Evolutionary conservation across 1,140 invertebrate species (phyloP), one percentile per base, ranked within the genome.

Genomic region (Proales similis): DNA sequence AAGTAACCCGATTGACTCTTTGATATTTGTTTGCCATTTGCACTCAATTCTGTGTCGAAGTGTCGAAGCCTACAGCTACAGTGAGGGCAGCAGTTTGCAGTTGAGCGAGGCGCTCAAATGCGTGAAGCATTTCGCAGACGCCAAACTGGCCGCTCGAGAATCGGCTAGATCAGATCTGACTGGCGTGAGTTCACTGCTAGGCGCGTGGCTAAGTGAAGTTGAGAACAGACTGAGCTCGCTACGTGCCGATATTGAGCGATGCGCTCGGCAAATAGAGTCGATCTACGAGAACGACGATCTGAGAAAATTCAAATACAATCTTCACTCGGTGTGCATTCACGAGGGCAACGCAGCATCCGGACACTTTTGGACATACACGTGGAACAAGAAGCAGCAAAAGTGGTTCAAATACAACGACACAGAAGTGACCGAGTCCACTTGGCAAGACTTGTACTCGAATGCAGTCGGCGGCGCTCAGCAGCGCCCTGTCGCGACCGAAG

Each of bases 321-420:
- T 80, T 5, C 79, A 80, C 70, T 75, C 79, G 42, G 79, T 79
- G 42, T 66, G 79, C 53, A 78, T 80, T 14, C 79, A 80, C 66
- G 79, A 80, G 65, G 79, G 79, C n/a, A 75, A 78, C 45, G 77
- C 78, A 14, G 76, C 74, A n/a, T 77, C 75, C 1, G 79, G 79
- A 26, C 79, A 80, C 68, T 80, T 79, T 68, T 80, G 78, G 78
- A 76, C 78, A 0, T 80, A 79, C 66, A 73, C 79, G 20, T 77
- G 71, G 63, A 70, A 75, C 65, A 67, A 67, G 19, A 60, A 39
- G 0, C 61, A 65, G 9, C 65, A 70, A 6, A 48, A 65, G 33
- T 78, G 76, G 77, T 69, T 76, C 11, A 77, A 77, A 67, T 80
- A 78, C 66, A 80, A 80, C 67, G 79, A 80, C 67, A 78, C 77